These are phyloP conservation scores for Tinea trinotella DNA, from an alignment of 2,888 invertebrate species.

Conservation along the genomic window DNA sequence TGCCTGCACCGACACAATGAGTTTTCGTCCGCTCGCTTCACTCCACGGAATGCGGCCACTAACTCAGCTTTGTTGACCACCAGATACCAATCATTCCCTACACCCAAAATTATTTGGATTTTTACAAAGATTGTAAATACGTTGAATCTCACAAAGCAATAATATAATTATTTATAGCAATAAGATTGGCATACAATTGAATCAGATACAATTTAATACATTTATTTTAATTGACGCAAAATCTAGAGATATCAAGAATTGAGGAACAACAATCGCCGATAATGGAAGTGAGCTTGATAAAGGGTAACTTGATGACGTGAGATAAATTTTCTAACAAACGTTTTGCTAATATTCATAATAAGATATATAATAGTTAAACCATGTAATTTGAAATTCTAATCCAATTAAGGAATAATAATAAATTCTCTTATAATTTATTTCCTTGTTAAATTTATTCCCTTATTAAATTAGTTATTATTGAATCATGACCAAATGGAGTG, in stretches of 20 bases:
- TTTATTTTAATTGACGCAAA: conserved; percentile 2
- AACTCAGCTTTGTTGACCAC: conserved; percentile 4
- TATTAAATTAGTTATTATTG: background rate
- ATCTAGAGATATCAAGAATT: background rate
- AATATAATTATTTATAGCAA: background rate
- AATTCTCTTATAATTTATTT: background rate
- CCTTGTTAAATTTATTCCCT: background rate
- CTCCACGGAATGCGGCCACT: conserved; percentile 33
- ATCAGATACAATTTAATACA: conserved; percentile 5
- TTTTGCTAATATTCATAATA: too few relatives aligned
- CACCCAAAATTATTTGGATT: conserved; percentile 2
- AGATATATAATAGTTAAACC: too few relatives aligned
- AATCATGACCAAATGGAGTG: conserved; percentile 27
- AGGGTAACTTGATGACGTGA: too few relatives aligned
- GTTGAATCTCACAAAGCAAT: too few relatives aligned
- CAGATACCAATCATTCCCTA: conserved; percentile 10
- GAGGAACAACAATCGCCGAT: background rate
- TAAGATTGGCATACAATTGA: conserved; percentile 6
- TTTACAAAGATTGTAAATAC: background rate
- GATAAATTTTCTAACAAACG: too few relatives aligned
- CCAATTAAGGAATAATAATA: background rate
- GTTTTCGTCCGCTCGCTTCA: conserved; percentile 31
- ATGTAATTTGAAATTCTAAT: too few relatives aligned
- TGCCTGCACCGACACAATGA: conserved; percentile 40
- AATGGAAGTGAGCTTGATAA: background rate